A percentile compares a stretch with the other conserved stretches of the same genome.
Conservation (phyloP, 2,113 vertebrate species). For the Motacilla alba region DNA sequence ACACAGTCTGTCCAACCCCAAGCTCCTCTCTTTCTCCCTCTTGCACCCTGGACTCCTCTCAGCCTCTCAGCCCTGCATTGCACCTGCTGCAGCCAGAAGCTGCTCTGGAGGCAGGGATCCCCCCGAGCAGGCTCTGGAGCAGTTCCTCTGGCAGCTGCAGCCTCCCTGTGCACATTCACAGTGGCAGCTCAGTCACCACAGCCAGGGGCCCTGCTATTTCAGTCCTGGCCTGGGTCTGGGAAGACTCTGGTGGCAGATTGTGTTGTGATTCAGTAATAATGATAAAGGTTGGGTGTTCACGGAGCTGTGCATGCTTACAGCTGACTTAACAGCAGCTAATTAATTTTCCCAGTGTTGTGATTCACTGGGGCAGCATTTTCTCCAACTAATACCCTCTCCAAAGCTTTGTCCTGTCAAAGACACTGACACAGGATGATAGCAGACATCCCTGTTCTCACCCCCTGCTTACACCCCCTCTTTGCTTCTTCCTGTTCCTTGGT, state of each 20-base stretch:
- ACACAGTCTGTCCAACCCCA: background rate
- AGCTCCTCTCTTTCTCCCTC: background rate
- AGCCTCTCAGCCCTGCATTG: background rate
- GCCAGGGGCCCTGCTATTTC: background rate
- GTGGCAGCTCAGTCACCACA: background rate
- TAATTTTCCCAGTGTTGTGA: background rate
- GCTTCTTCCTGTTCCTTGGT: background rate
- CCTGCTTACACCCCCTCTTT: background rate
- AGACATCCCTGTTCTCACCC: rapidly evolving
- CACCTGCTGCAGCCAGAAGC: background rate
- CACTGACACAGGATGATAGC: background rate
- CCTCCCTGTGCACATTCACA: background rate
- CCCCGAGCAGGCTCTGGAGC: background rate
- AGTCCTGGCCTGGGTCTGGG: background rate
- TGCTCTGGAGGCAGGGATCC: background rate
- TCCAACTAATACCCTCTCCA: background rate
- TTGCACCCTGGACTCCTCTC: background rate
- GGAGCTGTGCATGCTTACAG: background rate
- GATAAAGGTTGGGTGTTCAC: background rate
- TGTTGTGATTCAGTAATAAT: background rate
- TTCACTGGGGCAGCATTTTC: background rate
- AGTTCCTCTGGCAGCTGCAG: background rate
- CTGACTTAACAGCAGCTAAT: background rate
- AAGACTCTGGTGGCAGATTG: background rate
- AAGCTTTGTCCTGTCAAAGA: background rate